Base-by-base conservation (phyloP, 2,113 vertebrate genomes). In the Ahaetulla prasina region DNA sequence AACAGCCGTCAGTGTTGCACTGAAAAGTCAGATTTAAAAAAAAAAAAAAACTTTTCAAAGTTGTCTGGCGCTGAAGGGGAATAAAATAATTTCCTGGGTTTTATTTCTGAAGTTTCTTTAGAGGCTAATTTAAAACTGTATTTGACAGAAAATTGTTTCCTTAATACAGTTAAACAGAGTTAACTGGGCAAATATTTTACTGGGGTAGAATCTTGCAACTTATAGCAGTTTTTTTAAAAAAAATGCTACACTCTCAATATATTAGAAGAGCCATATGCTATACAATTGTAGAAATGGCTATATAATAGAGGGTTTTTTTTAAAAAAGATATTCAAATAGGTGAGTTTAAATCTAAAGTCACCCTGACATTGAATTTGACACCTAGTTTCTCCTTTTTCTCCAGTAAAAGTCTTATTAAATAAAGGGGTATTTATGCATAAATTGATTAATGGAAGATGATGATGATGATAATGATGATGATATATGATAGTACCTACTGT, bases 1-100 rank as follows among this genome's bases (percentile, higher is more conserved):
- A 92, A 74, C 74, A 92, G 92, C 60, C 9, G 45, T 89, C 92
- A 92, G 88, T 92, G 27, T 89, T 92, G 53, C 22, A 85, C 85
- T 45, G 2, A 89, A 47, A 85, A 87, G 14, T 5, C 18, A 85
- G 39, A n/a, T 57, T 25, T 45, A 47, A 5, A 25, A 25, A 12
- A 23, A 45, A 23, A 45, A 54, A 6, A 84, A 23, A 49, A 22
- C 8, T 85, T 11, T 85, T 47, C 16, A 55, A 52, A 63, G 47
- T 87, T 39, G 22, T 68, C 20, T 25, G 35, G 35, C 27, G 14
- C 9, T 54, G n/a, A 92, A 89, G 23, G 43, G 35, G n/a, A 54
- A 63, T 49, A 89, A 49, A 68, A 57, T 68, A 3, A 49, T 68
- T 63, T 84, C 25, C 45, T 30, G 35, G 35, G 20, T 30, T 25